Percentiles rank a stretch among this genome's conserved stretches.
These are phyloP conservation scores for Halcyon senegalensis DNA, from an alignment of 2,113 vertebrate genomes.

Conservation along the genomic window DNA sequence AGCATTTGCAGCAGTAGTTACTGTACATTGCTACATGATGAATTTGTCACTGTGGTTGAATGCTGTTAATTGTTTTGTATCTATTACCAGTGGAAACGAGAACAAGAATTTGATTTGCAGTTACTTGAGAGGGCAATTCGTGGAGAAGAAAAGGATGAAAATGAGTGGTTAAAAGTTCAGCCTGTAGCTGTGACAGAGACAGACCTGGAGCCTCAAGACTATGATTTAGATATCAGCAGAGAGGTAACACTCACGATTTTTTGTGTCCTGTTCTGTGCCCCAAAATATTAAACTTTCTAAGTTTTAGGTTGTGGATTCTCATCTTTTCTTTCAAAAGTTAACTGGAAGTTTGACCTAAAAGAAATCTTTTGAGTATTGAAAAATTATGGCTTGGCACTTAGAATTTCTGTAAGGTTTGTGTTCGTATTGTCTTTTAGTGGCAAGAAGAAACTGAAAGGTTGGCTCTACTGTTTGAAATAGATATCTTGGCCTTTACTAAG, in stretches of 20 bases:
- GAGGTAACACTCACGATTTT: slow-evolving; percentile 80
- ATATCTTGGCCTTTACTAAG: background rate
- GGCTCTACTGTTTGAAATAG: background rate
- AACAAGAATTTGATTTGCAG: slow-evolving; percentile 99
- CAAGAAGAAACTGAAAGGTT: background rate
- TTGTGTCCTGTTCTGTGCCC: background rate
- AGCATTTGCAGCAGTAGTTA: background rate
- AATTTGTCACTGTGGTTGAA: slow-evolving; percentile 2
- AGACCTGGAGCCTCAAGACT: slow-evolving; percentile 91
- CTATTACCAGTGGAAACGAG: slow-evolving; percentile 92
- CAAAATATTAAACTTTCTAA: background rate
- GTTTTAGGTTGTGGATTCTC: background rate
- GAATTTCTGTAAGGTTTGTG: background rate
- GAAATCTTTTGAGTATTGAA: background rate
- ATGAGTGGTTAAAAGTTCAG: slow-evolving; percentile 87
- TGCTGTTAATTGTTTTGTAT: slow-evolving; percentile 72
- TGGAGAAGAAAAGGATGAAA: slow-evolving; percentile 86
- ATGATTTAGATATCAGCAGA: slow-evolving; percentile 92
- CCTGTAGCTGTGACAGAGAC: slow-evolving; percentile 79
- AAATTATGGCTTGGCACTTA: background rate
- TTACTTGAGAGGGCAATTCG: slow-evolving; percentile 90
- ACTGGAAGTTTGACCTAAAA: background rate
- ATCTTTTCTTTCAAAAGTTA: background rate
- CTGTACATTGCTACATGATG: background rate
- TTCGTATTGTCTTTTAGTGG: accelerated